A percentile compares a stretch with the other conserved stretches of the same genome.
These are phyloP conservation scores for Cavia porcellus DNA, from an alignment of 2,113 vertebrate species.

Conservation along the genomic window DNA sequence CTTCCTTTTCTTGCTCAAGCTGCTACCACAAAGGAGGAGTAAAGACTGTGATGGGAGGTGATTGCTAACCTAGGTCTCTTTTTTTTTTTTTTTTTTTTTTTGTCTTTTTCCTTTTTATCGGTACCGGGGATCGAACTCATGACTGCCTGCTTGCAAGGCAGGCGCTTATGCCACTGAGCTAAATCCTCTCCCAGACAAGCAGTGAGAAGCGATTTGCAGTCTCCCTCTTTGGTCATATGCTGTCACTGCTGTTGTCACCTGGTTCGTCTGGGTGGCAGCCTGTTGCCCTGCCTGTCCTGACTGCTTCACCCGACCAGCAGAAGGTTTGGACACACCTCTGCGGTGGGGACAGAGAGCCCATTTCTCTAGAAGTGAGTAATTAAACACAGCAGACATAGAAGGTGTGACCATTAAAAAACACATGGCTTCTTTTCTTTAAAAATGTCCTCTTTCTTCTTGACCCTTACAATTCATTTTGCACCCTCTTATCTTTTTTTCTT, in stretches of 20 bases:
- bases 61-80: not conserved
- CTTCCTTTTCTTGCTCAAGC: not conserved
- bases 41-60: not conserved
- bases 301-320: not conserved
- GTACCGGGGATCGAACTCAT: too few species aligned
- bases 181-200: not conserved
- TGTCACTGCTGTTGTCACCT: not conserved
- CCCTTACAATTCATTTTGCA: not conserved
- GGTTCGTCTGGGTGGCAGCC: not conserved
- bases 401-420: not conserved
- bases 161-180: too few species aligned
- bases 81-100: too few species aligned
- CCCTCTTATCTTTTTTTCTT: not conserved
- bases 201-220: not conserved
- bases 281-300: not conserved
- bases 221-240: not conserved
- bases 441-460: not conserved
- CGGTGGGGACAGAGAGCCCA: not conserved
- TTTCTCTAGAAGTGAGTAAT: not conserved
- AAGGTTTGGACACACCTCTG: not conserved
- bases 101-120: too few species aligned
- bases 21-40: constrained; percentile 3
- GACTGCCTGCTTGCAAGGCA: too few species aligned
- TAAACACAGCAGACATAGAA: not conserved
- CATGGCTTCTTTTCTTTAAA: not conserved